Percentiles rank a stretch among this genome's conserved stretches.
phyloP scores from a whole-genome alignment of 2,113 vertebrate species.

The Colossoma macropomum region DNA sequence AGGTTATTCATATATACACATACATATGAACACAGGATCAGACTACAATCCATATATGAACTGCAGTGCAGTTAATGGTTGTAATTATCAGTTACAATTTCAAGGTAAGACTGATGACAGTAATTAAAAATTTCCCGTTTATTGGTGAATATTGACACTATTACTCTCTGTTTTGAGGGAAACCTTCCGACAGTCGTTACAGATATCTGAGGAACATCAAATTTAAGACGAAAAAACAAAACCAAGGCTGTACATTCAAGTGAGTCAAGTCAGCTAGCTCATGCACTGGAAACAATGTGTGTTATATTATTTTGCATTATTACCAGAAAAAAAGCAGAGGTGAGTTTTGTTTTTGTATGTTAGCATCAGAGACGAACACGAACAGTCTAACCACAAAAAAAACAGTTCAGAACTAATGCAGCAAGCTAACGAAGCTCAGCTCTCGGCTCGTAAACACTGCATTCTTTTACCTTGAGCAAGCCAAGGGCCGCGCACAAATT shows the following conservation, averaged over 20 bases:
- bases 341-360: neutral
- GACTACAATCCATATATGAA: too few relatives aligned
- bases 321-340: neutral
- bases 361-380: slow-evolving; percentile 1
- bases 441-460: slow-evolving; percentile 32
- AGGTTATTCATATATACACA: too few relatives aligned
- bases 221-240: neutral
- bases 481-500: slow-evolving; percentile 21
- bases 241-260: neutral
- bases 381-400: neutral
- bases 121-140: too few relatives aligned
- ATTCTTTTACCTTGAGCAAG: slow-evolving; percentile 5
- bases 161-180: neutral
- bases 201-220: neutral
- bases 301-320: neutral
- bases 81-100: too few relatives aligned
- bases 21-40: too few relatives aligned
- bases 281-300: neutral
- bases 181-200: neutral
- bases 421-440: slow-evolving; percentile 41
- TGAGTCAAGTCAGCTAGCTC: slow-evolving; percentile 3
- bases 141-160: too few relatives aligned
- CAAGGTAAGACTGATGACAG: too few relatives aligned
- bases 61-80: too few relatives aligned
- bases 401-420: neutral